Conservation (phyloP, 2,797 vertebrate genomes). For the Chaetodon trifasciatus region DNA sequence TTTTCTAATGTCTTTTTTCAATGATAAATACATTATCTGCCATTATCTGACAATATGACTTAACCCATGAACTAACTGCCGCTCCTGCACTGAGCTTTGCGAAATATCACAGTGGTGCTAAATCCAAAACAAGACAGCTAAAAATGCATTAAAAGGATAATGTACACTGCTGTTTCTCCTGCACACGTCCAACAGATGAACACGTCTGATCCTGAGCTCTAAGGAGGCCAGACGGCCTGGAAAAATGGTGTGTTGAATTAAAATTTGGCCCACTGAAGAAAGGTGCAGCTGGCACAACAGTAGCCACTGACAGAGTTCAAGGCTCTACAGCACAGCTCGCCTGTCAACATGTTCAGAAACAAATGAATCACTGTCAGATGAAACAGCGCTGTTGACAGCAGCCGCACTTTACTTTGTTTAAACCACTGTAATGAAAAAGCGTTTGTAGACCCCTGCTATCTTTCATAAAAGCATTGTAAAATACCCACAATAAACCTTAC, state of each 20-base stretch:
- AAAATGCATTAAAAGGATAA: not conserved
- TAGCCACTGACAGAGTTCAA: constrained; percentile 40
- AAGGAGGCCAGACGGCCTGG: constrained; percentile 3
- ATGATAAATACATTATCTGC: not conserved
- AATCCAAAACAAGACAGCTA: not conserved
- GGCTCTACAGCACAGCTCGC: constrained; percentile 27
- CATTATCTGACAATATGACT: not conserved
- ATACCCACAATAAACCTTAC: constrained; percentile 33
- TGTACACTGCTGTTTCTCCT: not conserved
- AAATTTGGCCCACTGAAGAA: constrained; percentile 30
- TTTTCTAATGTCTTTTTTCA: too few species aligned
- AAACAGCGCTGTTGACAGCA: constrained; percentile 47
- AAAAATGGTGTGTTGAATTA: constrained; percentile 34
- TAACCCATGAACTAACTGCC: not conserved
- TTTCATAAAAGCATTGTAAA: constrained; percentile 42
- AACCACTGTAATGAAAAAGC: constrained; percentile 33
- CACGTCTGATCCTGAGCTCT: constrained; percentile 35
- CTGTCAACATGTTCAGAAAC: constrained; percentile 52
- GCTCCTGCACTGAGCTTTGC: not conserved
- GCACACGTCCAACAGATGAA: constrained; percentile 5
- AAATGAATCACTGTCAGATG: constrained; percentile 62
- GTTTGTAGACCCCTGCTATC: constrained; percentile 28
- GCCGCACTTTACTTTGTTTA: constrained; percentile 38
- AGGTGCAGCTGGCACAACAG: constrained; percentile 29
- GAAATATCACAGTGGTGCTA: not conserved